Percentiles rank a stretch among this genome's conserved stretches.
phyloP scores from a whole-genome alignment of 1,140 invertebrate genomes.

The Apocrypta bakeri region DNA sequence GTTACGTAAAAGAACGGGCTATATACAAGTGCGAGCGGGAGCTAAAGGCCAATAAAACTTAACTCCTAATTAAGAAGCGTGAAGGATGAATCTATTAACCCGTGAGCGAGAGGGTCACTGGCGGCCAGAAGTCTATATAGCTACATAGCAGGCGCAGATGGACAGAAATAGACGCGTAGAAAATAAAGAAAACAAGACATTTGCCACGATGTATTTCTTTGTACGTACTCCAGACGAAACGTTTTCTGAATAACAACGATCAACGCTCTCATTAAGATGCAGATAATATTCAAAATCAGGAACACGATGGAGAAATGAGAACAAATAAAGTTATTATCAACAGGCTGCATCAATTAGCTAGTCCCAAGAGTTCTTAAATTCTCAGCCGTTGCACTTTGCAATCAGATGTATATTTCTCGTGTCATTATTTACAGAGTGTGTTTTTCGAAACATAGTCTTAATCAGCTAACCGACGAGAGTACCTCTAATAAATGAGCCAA shows the following conservation, averaged over 20 bases:
- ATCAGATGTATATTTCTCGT: neutral
- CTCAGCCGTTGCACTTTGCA: neutral
- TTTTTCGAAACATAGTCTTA: neutral
- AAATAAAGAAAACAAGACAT: neutral
- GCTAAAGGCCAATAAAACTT: constrained; percentile 73
- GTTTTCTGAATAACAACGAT: neutral
- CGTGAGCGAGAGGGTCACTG: constrained; percentile 35
- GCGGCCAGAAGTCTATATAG: neutral
- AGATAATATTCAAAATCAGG: constrained; percentile 2
- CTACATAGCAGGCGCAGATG: neutral
- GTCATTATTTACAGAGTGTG: neutral
- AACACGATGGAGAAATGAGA: neutral
- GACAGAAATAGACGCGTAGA: constrained; percentile 35
- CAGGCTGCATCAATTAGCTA: neutral
- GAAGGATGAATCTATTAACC: constrained; percentile 74
- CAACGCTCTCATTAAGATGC: too few species aligned
- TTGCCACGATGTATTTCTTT: neutral
- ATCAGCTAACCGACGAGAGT: neutral
- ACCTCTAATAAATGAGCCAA: neutral
- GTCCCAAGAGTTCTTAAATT: neutral
- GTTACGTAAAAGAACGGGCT: constrained; percentile 39
- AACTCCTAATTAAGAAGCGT: constrained; percentile 74
- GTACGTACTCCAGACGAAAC: too few species aligned
- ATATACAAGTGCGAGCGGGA: neutral
- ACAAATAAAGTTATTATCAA: too few species aligned